Evolutionary conservation across 2,888 invertebrate species (phyloP).

Genomic region (Parnassius smintheus): DNA sequence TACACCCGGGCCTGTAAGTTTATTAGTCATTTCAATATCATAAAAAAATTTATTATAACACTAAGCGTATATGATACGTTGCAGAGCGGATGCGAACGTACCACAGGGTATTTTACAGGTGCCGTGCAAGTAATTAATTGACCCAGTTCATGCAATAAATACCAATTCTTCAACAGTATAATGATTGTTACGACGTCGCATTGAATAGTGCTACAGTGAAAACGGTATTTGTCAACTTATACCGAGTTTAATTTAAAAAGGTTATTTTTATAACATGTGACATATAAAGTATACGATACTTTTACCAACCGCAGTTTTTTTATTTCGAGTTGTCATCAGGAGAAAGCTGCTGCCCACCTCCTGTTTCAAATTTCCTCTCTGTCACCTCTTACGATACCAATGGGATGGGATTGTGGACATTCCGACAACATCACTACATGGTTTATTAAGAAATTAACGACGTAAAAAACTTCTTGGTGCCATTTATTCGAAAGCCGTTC

Average conservation of each 20-base stretch:
- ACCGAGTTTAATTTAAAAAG: neutral
- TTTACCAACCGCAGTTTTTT: too few relatives aligned
- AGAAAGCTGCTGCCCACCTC: too few relatives aligned
- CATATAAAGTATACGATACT: neutral
- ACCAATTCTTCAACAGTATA: slow-evolving; percentile 19
- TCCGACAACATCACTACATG: too few relatives aligned
- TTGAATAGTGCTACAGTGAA: slow-evolving; percentile 5
- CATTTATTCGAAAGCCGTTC: slow-evolving; percentile 10
- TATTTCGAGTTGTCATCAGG: too few relatives aligned
- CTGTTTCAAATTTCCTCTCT: too few relatives aligned
- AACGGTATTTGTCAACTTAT: slow-evolving; percentile 12
- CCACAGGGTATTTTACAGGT: slow-evolving; percentile 10
- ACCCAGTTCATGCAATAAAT: slow-evolving; percentile 23
- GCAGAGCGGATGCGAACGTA: slow-evolving; percentile 2
- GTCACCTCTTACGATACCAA: too few relatives aligned
- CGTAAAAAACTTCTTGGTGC: slow-evolving; percentile 3
- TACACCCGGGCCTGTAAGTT: too few relatives aligned
- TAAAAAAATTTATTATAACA: neutral
- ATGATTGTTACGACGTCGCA: slow-evolving; percentile 7
- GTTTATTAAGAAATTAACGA: too few relatives aligned
- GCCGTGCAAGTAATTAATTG: slow-evolving; percentile 21
- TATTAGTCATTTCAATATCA: too few relatives aligned
- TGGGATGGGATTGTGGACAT: too few relatives aligned
- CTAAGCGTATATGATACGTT: slow-evolving; percentile 1
- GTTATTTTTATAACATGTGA: neutral